A percentile compares a stretch with the other conserved stretches of the same genome.
Evolutionary conservation across 1,140 invertebrate genomes (phyloP).

Genomic region (Calliopsis andreniformis): DNA sequence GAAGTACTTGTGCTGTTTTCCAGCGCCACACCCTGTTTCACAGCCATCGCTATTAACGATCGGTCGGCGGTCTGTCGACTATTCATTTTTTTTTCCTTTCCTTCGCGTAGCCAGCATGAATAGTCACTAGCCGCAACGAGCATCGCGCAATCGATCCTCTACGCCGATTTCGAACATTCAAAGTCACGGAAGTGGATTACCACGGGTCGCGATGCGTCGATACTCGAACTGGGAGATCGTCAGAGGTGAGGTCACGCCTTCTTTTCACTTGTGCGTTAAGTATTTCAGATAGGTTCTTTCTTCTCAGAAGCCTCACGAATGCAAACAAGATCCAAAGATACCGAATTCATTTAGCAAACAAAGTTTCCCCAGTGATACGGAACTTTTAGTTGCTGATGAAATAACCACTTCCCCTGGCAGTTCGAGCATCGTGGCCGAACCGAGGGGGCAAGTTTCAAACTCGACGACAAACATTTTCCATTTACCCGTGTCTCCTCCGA

Average conservation of each 20-base stretch:
- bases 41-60: conserved; percentile 67
- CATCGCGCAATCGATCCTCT: conserved; percentile 53
- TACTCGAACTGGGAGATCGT: background rate
- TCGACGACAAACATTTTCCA: conserved; percentile 3
- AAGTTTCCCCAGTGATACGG: background rate
- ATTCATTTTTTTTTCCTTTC: conserved; percentile 5
- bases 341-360: conserved; percentile 10
- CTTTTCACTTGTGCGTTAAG: no score
- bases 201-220: conserved; percentile 21
- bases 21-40: conserved; percentile 83
- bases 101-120: conserved; percentile 34
- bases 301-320: background rate
- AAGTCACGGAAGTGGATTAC: conserved; percentile 45
- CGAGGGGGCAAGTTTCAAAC: background rate
- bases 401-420: background rate
- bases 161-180: conserved; percentile 40
- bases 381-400: background rate
- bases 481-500: background rate
- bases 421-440: background rate
- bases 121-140: conserved; percentile 41
- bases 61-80: conserved; percentile 38
- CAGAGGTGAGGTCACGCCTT: background rate
- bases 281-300: no score
- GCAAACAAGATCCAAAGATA: conserved; percentile 27
- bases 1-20: conserved; percentile 83